These are phyloP conservation scores for Antitype chi DNA, from an alignment of 2,888 invertebrate species.

Conservation along the genomic window DNA sequence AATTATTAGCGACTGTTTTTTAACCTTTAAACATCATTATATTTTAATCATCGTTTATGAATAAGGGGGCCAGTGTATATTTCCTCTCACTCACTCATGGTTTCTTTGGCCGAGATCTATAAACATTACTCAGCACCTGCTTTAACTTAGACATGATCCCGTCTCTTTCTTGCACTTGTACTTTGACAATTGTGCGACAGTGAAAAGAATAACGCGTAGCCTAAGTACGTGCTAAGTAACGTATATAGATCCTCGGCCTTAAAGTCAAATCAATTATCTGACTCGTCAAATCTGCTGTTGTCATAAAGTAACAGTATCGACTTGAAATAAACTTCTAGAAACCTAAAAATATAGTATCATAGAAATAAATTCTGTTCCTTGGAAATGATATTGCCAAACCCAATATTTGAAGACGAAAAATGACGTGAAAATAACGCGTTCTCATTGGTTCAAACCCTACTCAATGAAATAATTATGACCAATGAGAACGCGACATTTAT, in stretches of 20 bases:
- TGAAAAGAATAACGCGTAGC: neutral
- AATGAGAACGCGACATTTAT: conserved; percentile 5
- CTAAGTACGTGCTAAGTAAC: neutral
- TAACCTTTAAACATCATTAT: too few relatives aligned
- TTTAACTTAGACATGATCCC: neutral
- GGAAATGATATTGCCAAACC: neutral
- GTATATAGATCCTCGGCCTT: neutral
- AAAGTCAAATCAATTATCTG: neutral
- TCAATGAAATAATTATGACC: neutral
- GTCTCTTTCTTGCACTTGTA: neutral
- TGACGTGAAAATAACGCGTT: neutral
- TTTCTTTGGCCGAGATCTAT: neutral
- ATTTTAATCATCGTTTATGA: too few relatives aligned
- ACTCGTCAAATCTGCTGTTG: neutral
- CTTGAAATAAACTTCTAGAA: neutral
- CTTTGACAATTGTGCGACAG: neutral
- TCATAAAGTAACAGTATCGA: neutral
- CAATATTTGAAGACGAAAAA: neutral
- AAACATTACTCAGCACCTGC: too few relatives aligned
- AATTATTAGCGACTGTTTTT: too few relatives aligned
- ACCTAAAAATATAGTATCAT: neutral
- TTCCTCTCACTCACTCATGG: neutral
- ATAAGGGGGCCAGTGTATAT: too few relatives aligned
- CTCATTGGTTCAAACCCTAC: conserved; percentile 3
- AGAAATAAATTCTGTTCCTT: conserved; percentile 3